Evolutionary conservation across 2,888 invertebrate species (phyloP).

Genomic region (Aphelenchoides bicaudatus): DNA sequence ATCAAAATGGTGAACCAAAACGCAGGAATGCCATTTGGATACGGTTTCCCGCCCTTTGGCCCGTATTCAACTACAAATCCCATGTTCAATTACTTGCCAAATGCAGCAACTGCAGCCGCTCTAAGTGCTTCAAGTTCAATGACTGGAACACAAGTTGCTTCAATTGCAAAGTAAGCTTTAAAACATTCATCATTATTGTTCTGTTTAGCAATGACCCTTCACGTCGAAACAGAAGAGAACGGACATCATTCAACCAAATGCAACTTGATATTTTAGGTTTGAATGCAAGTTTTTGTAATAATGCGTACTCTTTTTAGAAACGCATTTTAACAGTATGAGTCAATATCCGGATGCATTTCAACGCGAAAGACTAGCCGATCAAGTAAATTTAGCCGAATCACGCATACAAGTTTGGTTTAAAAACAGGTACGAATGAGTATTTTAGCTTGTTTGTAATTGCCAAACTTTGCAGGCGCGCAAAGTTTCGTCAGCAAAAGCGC

Average conservation of each 20-base stretch:
- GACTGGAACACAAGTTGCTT: background rate
- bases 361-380: conserved; percentile 45
- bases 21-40: background rate
- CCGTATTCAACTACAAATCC: background rate
- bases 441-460: no score
- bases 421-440: conserved; percentile 4
- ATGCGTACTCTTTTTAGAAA: no score
- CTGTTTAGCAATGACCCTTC: conserved; percentile 11
- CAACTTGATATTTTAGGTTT: conserved; percentile 46
- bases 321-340: conserved; percentile 32
- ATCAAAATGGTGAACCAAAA: no score
- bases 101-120: conserved; percentile 7
- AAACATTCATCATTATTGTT: background rate
- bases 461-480: conserved; percentile 49
- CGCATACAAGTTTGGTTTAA: conserved; percentile 42
- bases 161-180: background rate
- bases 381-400: conserved; percentile 46
- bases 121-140: conserved; percentile 2
- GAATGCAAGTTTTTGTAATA: no score
- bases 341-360: conserved; percentile 53
- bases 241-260: conserved; percentile 48
- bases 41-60: conserved; percentile 5
- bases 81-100: conserved; percentile 8
- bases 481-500: conserved; percentile 45
- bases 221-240: conserved; percentile 41